These are phyloP conservation scores for Chrysolina oricalcia DNA, from an alignment of 2,888 invertebrate genomes.

Conservation along the genomic window DNA sequence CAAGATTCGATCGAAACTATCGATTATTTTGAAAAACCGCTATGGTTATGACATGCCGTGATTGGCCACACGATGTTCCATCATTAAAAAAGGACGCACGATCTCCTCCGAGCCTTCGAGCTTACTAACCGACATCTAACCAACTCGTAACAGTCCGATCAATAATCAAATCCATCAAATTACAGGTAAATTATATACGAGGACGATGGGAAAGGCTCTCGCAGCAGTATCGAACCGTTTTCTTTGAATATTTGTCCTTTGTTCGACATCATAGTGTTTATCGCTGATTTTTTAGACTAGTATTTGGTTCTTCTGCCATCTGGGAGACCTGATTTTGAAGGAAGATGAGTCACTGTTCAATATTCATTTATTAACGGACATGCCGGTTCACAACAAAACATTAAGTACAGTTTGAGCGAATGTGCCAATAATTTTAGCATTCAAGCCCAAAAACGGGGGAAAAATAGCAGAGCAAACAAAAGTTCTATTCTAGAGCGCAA, in stretches of 20 bases:
- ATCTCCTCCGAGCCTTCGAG: slow-evolving; percentile 50
- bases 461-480: no score
- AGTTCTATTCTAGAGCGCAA: no score
- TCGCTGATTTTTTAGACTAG: neutral
- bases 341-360: no score
- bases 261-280: neutral
- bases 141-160: slow-evolving; percentile 46
- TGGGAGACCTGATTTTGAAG: no score
- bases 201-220: slow-evolving; percentile 35
- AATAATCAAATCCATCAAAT: slow-evolving; percentile 48
- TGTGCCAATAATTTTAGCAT: no score
- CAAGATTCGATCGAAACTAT: slow-evolving; percentile 48
- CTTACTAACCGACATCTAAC: slow-evolving; percentile 51
- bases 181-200: slow-evolving; percentile 46
- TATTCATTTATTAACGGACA: no score
- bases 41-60: slow-evolving; percentile 57
- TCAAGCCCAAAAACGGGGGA: no score
- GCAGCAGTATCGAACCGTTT: slow-evolving; percentile 27
- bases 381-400: no score
- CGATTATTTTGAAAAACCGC: slow-evolving; percentile 57
- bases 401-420: no score
- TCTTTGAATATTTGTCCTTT: slow-evolving; percentile 23
- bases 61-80: slow-evolving; percentile 56
- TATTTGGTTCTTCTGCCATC: no score
- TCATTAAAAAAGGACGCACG: slow-evolving; percentile 51